Evolutionary conservation across 2,888 invertebrate genomes (phyloP), one percentile per base, ranked within the genome.

Genomic region (Strigamia transsilvanica): DNA sequence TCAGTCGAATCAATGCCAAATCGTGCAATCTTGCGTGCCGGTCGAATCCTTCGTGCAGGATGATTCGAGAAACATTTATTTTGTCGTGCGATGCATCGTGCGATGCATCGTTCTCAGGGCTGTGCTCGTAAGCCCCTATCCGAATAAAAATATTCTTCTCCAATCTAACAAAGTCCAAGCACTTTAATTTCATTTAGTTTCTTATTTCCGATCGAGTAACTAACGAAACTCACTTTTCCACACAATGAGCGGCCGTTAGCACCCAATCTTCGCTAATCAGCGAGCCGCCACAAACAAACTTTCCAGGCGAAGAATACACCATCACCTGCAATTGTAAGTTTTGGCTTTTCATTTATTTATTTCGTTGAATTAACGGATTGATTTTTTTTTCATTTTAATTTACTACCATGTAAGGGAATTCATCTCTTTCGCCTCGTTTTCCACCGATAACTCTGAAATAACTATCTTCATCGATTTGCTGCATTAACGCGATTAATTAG

Each of bases 161-260:
- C n/a, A 79, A 42, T 79, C 38, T 18, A 21, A 41, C 32, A 73
- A 73, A 73, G 13, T 27, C n/a, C n/a, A 73, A 23, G 12, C 0
- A 32, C 4, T 32, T 73, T 5, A 13, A 12, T 27, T 15, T 85
- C 92, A 93, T 0, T 86, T 1, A 27, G 3, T 27, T 27, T 27
- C 27, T 27, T 3, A 27, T 27, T 18, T 0, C 41, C 56, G 80
- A 90, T 88, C 61, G 88, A 87, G 6, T 91, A 87, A 0, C 92
- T 90, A 4, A 88, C 86, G 2, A 93, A 85, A n/a, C 89, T 86
- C 0, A 90, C 91, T 86, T 91, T 90, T 84, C 9, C 5, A 79
- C 78, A 79, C 83, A 83, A 42, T 83, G 83, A 23, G 83, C 82
- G n/a, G 83, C 83, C 23, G 83, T 83, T 9, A 83, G 10, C 18